These are phyloP conservation scores for Cantharis flavilabris DNA, from an alignment of 2,888 invertebrate species.

Conservation along the genomic window DNA sequence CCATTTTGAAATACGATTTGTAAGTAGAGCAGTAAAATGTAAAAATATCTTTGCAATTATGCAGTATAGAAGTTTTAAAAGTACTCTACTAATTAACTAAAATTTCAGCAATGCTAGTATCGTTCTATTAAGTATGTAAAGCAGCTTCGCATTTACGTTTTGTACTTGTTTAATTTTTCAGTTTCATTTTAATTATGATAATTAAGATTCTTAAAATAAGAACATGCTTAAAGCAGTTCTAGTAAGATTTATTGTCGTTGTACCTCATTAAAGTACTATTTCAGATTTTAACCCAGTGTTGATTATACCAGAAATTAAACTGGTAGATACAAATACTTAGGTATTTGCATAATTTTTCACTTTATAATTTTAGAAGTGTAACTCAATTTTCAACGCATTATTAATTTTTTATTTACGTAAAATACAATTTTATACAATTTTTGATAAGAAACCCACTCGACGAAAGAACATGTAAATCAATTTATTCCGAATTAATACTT, in stretches of 20 bases:
- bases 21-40: not conserved
- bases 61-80: not conserved
- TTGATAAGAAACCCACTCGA: not conserved
- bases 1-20: slow-evolving; percentile 1
- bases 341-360: not conserved
- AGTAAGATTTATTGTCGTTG: not conserved
- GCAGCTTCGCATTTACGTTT: not conserved
- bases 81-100: not conserved
- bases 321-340: not conserved
- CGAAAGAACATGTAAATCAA: not conserved
- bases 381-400: too few species aligned
- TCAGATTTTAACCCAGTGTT: not conserved
- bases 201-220: not conserved
- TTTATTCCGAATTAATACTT: not conserved
- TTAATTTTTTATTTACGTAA: too few species aligned
- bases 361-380: too few species aligned
- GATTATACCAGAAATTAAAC: not conserved
- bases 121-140: not conserved
- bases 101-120: not conserved
- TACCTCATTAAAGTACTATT: not conserved
- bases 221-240: not conserved
- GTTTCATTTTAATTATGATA: not conserved
- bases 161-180: not conserved
- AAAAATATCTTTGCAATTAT: not conserved
- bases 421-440: too few species aligned